phyloP scores from a whole-genome alignment of 2,888 invertebrate genomes.

The Ophion obscuratus region DNA sequence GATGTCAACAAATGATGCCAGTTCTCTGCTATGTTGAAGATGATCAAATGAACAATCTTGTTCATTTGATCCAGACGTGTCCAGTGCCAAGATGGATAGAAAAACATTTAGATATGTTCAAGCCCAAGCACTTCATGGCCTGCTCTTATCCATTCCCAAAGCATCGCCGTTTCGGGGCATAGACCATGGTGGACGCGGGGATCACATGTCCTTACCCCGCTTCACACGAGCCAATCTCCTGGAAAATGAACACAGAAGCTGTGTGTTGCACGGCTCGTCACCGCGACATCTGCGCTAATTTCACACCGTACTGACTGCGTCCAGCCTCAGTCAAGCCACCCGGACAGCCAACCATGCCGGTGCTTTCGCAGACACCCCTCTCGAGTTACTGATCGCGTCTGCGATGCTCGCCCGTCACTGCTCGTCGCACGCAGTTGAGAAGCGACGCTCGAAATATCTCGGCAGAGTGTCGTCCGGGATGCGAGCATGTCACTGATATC shows the following conservation, averaged over 20 bases:
- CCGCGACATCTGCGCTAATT: conserved; percentile 84
- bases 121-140: too few species aligned
- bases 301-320: conserved; percentile 82
- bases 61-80: conserved; percentile 77
- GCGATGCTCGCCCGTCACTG: conserved; percentile 37
- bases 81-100: conserved; percentile 75
- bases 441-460: conserved; percentile 36
- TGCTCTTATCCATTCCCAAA: too few species aligned
- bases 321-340: conserved; percentile 68
- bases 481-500: conserved; percentile 18
- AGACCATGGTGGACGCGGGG: conserved; percentile 37
- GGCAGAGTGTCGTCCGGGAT: conserved; percentile 29
- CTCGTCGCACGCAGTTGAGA: conserved; percentile 32
- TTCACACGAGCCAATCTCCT: conserved; percentile 81
- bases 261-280: conserved; percentile 77
- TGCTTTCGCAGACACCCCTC: conserved; percentile 66
- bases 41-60: conserved; percentile 59
- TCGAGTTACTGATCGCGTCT: conserved; percentile 52
- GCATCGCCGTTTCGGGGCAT: conserved; percentile 9
- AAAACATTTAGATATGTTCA: conserved; percentile 71
- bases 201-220: conserved; percentile 71
- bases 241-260: conserved; percentile 83
- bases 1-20: not conserved
- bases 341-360: conserved; percentile 61
- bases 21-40: too few species aligned